Percentiles rank a stretch among this genome's conserved stretches.
Evolutionary conservation across 1,140 invertebrate species (phyloP).

Genomic region (Coboldia fuscipes): DNA sequence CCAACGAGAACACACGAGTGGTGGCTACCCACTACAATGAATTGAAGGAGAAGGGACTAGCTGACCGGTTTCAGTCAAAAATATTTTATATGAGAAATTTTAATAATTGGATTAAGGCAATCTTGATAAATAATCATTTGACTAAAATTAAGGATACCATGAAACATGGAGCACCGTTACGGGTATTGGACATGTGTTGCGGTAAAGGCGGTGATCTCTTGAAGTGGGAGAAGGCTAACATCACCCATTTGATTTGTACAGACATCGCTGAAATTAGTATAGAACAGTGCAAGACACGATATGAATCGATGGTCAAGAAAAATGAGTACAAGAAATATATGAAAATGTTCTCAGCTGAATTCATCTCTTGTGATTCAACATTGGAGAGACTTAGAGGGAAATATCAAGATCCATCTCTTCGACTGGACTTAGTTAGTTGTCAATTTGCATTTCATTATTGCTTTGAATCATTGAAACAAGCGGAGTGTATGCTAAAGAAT

Average conservation of each 20-base stretch:
- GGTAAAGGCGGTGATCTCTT: constrained; percentile 94
- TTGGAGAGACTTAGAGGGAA: constrained; percentile 51
- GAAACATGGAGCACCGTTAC: constrained; percentile 30
- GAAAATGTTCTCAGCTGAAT: constrained; percentile 62
- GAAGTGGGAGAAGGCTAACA: constrained; percentile 78
- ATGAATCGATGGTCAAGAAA: constrained; percentile 29
- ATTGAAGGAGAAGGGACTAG: constrained; percentile 57
- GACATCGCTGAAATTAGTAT: constrained; percentile 89
- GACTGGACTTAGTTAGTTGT: constrained; percentile 82
- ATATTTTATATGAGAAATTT: constrained; percentile 91
- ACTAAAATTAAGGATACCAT: constrained; percentile 35
- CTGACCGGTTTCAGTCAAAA: constrained; percentile 57
- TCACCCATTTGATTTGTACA: constrained; percentile 74
- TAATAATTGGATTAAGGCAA: constrained; percentile 97
- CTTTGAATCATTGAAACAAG: constrained; percentile 83
- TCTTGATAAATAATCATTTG: constrained; percentile 62
- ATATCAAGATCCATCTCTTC: constrained; percentile 48
- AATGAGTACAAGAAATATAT: constrained; percentile 12
- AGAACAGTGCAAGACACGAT: constrained; percentile 58
- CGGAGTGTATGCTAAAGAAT: constrained; percentile 82
- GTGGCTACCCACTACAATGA: constrained; percentile 75
- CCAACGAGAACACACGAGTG: constrained; percentile 29
- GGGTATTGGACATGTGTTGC: constrained; percentile 54
- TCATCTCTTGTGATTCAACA: constrained; percentile 79
- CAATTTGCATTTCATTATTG: constrained; percentile 97